Percentiles rank a stretch among this genome's conserved stretches.
Conservation (phyloP, 2,797 vertebrate species). For the Intellagama lesueurii region DNA sequence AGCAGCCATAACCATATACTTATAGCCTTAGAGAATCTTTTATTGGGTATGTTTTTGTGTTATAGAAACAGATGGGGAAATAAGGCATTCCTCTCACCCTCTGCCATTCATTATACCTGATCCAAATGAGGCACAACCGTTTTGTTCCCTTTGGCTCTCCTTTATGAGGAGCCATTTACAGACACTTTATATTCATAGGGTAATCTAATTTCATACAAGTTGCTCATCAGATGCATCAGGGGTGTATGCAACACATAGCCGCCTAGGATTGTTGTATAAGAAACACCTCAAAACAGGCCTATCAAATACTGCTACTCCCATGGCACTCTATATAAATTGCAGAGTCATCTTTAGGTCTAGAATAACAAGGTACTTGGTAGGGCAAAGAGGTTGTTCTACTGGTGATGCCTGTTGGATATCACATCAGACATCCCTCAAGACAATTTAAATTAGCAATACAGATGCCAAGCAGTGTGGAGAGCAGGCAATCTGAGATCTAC, state of each 20-base stretch:
- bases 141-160: slow-evolving; percentile 42
- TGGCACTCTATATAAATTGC: not conserved
- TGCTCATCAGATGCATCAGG: slow-evolving; percentile 54
- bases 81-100: not conserved
- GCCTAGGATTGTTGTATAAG: slow-evolving; percentile 48
- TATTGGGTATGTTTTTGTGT: not conserved
- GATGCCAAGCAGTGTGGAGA: not conserved
- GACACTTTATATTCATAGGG: slow-evolving; percentile 63
- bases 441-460: not conserved
- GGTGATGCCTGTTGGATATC: too few relatives aligned
- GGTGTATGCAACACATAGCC: slow-evolving; percentile 26
- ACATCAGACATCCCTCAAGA: not conserved
- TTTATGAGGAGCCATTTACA: slow-evolving; percentile 54
- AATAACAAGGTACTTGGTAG: not conserved
- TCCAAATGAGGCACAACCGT: not conserved
- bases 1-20: not conserved
- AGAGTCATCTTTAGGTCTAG: not conserved
- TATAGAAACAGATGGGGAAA: not conserved
- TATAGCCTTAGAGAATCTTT: not conserved
- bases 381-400: not conserved
- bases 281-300: slow-evolving; percentile 22
- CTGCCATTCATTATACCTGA: not conserved
- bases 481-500: not conserved
- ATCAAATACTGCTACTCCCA: not conserved
- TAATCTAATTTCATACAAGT: slow-evolving; percentile 48